phyloP scores from a whole-genome alignment of 2,113 vertebrate species.

The Dicrurus megarhynchus region DNA sequence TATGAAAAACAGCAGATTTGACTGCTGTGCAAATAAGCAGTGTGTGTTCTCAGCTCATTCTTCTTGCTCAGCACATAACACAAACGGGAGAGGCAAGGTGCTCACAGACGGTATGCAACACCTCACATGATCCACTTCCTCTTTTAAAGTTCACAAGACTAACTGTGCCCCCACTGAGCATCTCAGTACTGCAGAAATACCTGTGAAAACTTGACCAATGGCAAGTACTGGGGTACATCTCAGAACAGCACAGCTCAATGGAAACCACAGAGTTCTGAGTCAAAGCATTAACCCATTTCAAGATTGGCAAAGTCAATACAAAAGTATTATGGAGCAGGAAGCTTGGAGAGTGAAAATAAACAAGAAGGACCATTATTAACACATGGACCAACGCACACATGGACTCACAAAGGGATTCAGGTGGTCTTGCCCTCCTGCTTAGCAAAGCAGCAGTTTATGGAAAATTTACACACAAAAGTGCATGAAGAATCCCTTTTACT shows the following conservation, averaged over 20 bases:
- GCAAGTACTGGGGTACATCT: background rate
- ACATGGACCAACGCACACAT: accelerated
- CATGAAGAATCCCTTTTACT: background rate
- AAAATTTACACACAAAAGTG: background rate
- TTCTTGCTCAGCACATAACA: background rate
- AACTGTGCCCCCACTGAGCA: background rate
- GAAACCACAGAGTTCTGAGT: background rate
- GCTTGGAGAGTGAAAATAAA: background rate
- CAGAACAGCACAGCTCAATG: background rate
- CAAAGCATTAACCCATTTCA: background rate
- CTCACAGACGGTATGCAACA: background rate
- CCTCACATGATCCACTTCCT: background rate
- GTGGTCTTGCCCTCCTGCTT: background rate
- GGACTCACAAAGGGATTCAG: background rate
- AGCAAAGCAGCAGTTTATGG: background rate
- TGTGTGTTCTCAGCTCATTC: background rate
- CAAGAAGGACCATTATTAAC: background rate
- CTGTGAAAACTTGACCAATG: background rate
- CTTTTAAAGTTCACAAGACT: background rate
- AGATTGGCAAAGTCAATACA: background rate
- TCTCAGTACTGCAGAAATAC: background rate
- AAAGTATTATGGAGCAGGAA: background rate
- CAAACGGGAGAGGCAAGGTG: background rate
- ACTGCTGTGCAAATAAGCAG: background rate
- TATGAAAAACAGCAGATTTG: background rate